Conservation (phyloP, 1,140 invertebrate genomes). For the Lanistes nyassanus region DNA sequence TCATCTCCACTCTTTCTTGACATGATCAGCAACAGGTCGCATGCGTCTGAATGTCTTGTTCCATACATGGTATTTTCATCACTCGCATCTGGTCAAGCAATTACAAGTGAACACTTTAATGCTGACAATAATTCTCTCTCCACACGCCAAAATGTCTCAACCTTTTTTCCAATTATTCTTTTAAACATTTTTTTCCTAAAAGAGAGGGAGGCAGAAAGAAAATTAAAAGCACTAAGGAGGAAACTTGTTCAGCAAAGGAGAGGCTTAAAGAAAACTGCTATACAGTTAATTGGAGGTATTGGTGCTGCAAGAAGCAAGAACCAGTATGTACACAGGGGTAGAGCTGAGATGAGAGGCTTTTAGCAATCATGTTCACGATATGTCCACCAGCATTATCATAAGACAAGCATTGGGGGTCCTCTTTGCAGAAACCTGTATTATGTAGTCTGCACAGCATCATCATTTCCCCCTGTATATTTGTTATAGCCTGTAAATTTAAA, state of each 20-base stretch:
- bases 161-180: background rate
- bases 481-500: too few relatives aligned
- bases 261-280: background rate
- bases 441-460: too few relatives aligned
- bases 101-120: background rate
- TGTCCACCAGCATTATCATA: background rate
- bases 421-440: too few relatives aligned
- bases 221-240: background rate
- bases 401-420: background rate
- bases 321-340: constrained; percentile 1
- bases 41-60: background rate
- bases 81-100: background rate
- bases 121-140: background rate
- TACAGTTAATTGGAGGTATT: background rate
- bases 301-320: background rate
- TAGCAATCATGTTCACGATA: background rate
- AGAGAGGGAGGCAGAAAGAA: background rate
- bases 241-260: background rate
- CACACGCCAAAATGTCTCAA: background rate
- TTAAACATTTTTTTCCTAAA: background rate
- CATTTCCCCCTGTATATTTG: too few relatives aligned
- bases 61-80: background rate
- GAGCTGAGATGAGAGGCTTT: background rate
- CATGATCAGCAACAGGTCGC: background rate
- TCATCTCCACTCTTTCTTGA: too few relatives aligned